Percentiles rank a stretch among this genome's conserved stretches.
Conservation (phyloP, 2,797 vertebrate species). For the Cottoperca gobio region DNA sequence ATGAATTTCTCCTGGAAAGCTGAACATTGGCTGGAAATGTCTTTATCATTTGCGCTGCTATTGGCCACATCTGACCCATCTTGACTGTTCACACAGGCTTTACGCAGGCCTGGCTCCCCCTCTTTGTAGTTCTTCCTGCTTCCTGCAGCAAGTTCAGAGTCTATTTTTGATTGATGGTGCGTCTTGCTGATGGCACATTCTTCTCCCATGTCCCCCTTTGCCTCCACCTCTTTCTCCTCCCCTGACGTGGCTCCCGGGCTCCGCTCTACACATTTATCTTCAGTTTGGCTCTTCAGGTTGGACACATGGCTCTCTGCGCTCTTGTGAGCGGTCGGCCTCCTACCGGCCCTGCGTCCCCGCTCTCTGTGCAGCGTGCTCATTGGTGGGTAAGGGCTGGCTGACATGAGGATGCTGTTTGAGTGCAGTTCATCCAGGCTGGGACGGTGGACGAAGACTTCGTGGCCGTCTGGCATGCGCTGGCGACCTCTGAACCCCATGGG, state of each 20-base stretch:
- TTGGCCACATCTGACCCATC: slow-evolving; percentile 80
- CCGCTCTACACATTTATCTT: slow-evolving; percentile 85
- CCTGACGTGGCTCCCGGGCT: slow-evolving; percentile 78
- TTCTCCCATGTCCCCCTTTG: slow-evolving; percentile 85
- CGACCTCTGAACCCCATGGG: slow-evolving; percentile 87
- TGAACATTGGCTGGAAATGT: slow-evolving; percentile 82
- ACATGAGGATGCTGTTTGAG: slow-evolving; percentile 88
- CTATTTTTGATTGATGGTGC: slow-evolving; percentile 84
- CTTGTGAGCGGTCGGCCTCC: slow-evolving; percentile 87
- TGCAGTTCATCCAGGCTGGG: slow-evolving; percentile 89
- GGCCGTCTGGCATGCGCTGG: slow-evolving; percentile 86
- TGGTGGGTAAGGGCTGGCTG: slow-evolving; percentile 87
- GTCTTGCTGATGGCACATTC: slow-evolving; percentile 79
- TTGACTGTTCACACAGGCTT: slow-evolving; percentile 78
- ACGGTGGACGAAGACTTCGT: slow-evolving; percentile 90
- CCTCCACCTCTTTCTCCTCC: slow-evolving; percentile 89
- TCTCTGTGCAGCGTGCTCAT: slow-evolving; percentile 90
- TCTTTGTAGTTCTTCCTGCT: slow-evolving; percentile 84
- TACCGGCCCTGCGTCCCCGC: slow-evolving; percentile 86
- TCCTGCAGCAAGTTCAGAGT: slow-evolving; percentile 75
- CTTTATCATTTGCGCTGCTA: slow-evolving; percentile 82
- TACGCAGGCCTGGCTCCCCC: slow-evolving; percentile 80
- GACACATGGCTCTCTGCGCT: slow-evolving; percentile 74
- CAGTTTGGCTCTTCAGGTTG: slow-evolving; percentile 83
- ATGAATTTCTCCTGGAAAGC: slow-evolving; percentile 89